phyloP scores from a whole-genome alignment of 2,797 vertebrate genomes.

The Helostoma temminkii region DNA sequence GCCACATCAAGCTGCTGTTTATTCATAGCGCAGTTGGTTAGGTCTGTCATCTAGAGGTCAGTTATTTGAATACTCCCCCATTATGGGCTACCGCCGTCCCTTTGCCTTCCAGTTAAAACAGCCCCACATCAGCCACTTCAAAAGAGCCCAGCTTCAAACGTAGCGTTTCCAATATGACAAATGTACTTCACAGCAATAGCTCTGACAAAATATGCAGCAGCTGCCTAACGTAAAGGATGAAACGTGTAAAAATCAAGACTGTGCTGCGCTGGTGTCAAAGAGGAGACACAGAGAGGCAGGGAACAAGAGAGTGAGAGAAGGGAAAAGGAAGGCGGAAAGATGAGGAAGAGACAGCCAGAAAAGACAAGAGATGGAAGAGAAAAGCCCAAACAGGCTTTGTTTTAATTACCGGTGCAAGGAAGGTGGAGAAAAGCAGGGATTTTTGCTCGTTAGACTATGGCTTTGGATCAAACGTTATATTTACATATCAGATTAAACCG shows the following conservation, averaged over 20 bases:
- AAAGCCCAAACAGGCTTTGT: constrained; percentile 87
- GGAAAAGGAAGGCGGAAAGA: constrained; percentile 48
- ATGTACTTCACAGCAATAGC: constrained; percentile 81
- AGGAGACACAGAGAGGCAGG: constrained; percentile 78
- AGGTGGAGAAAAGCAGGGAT: constrained; percentile 84
- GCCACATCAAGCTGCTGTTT: constrained; percentile 76
- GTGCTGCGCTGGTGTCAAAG: constrained; percentile 85
- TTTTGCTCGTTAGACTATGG: constrained; percentile 89
- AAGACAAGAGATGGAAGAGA: constrained; percentile 58
- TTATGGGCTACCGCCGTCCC: constrained; percentile 73
- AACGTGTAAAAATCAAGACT: constrained; percentile 85
- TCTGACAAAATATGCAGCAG: constrained; percentile 87
- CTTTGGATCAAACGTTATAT: constrained; percentile 92
- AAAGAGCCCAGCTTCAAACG: constrained; percentile 79
- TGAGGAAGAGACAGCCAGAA: constrained; percentile 40
- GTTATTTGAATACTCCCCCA: constrained; percentile 82
- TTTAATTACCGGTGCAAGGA: constrained; percentile 89
- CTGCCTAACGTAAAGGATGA: constrained; percentile 88
- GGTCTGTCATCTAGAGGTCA: constrained; percentile 83
- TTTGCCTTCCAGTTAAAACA: constrained; percentile 80
- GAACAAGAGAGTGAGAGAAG: constrained; percentile 75
- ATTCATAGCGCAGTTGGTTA: constrained; percentile 76
- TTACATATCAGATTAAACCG: constrained; percentile 97
- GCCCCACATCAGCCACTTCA: constrained; percentile 80
- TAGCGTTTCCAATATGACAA: constrained; percentile 78